phyloP scores from a whole-genome alignment of 1,140 invertebrate genomes.

The Danaus plexippus region DNA sequence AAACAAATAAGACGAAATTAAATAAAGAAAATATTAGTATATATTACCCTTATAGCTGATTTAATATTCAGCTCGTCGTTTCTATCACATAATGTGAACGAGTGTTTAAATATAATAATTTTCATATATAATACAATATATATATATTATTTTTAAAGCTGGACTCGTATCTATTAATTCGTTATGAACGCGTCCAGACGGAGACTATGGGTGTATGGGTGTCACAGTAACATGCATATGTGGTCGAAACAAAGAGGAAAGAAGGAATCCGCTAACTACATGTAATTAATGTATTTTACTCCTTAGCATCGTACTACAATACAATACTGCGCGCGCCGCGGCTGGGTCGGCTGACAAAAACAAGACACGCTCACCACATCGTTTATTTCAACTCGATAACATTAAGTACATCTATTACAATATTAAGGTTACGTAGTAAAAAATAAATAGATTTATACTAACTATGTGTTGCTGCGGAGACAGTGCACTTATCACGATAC shows the following conservation, averaged over 20 bases:
- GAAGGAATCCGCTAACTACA: too few relatives aligned
- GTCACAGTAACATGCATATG: too few relatives aligned
- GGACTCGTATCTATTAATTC: background rate
- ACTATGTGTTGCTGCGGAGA: conserved; percentile 12
- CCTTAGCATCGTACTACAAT: too few relatives aligned
- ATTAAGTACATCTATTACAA: conserved; percentile 47
- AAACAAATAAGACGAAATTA: too few relatives aligned
- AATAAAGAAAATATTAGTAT: too few relatives aligned
- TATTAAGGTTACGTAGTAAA: conserved; percentile 8
- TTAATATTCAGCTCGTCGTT: too few relatives aligned
- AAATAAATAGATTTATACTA: conserved; percentile 42
- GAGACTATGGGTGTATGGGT: background rate
- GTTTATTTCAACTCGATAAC: conserved; percentile 47
- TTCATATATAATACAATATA: background rate
- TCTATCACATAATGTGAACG: background rate
- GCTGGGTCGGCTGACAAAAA: too few relatives aligned
- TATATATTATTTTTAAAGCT: too few relatives aligned
- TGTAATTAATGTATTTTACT: too few relatives aligned
- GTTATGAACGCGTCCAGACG: background rate
- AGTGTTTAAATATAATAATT: background rate
- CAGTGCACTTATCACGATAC: conserved; percentile 9
- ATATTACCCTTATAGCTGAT: too few relatives aligned
- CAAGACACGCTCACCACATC: background rate
- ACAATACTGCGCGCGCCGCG: too few relatives aligned
- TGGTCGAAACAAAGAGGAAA: too few relatives aligned